A percentile compares a stretch with the other conserved stretches of the same genome.
phyloP scores from a whole-genome alignment of 2,113 vertebrate species.

The Lonchura striata region DNA sequence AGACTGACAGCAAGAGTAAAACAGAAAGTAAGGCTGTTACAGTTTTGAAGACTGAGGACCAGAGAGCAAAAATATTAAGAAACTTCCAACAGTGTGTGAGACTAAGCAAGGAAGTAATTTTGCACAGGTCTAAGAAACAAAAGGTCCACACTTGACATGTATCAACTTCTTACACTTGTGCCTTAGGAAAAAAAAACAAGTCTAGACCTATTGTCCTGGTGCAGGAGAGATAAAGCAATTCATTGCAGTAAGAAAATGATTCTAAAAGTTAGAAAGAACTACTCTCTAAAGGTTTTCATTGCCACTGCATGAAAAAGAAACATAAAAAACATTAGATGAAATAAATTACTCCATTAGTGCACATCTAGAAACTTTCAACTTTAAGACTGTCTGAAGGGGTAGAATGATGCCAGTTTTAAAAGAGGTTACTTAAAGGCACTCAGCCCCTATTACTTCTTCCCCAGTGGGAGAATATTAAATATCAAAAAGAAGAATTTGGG shows the following conservation, averaged over 20 bases:
- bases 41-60: neutral
- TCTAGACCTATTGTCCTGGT: neutral
- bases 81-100: neutral
- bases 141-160: neutral
- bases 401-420: neutral
- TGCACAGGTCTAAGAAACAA: neutral
- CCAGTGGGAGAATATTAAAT: neutral
- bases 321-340: neutral
- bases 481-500: neutral
- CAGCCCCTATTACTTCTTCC: neutral
- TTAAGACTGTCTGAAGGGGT: neutral
- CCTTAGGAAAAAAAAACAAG: neutral
- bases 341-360: conserved; percentile 6
- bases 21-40: neutral
- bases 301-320: neutral
- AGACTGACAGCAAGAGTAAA: neutral
- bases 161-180: neutral
- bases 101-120: neutral
- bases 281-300: neutral
- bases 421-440: conserved; percentile 30
- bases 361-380: neutral
- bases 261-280: neutral
- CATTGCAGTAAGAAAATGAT: neutral
- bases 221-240: neutral
- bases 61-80: neutral